Conservation (phyloP, 2,113 vertebrate genomes). For the Ochotona princeps region DNA sequence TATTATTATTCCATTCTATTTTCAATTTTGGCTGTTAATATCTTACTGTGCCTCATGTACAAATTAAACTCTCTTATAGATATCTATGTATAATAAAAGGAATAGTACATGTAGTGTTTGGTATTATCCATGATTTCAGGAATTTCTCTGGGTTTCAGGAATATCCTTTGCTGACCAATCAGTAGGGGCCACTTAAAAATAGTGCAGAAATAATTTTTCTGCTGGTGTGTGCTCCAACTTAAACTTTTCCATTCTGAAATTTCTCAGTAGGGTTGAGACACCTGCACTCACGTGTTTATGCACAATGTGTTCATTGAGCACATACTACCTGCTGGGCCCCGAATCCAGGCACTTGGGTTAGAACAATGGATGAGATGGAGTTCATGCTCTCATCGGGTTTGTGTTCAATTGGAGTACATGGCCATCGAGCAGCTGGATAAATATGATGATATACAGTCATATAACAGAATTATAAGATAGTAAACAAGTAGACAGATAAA, state of each 20-base stretch:
- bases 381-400: not conserved
- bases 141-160: no score
- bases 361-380: not conserved
- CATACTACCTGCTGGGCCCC: not conserved
- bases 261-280: not conserved
- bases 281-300: not conserved
- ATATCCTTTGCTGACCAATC: no score
- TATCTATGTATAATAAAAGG: no score
- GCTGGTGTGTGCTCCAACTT: constrained; percentile 28
- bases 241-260: constrained; percentile 19
- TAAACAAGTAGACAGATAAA: not conserved
- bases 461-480: no score
- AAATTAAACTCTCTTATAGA: no score
- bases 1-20: no score
- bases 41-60: no score
- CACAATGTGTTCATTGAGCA: not conserved
- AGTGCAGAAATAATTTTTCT: not conserved
- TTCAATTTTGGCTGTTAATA: no score
- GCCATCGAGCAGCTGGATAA: not conserved
- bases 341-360: not conserved
- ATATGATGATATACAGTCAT: not conserved
- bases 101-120: no score
- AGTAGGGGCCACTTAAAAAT: not conserved
- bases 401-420: not conserved
- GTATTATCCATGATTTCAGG: no score